Evolutionary conservation across 2,888 invertebrate genomes (phyloP).

Genomic region (Lithophane ornitopus): DNA sequence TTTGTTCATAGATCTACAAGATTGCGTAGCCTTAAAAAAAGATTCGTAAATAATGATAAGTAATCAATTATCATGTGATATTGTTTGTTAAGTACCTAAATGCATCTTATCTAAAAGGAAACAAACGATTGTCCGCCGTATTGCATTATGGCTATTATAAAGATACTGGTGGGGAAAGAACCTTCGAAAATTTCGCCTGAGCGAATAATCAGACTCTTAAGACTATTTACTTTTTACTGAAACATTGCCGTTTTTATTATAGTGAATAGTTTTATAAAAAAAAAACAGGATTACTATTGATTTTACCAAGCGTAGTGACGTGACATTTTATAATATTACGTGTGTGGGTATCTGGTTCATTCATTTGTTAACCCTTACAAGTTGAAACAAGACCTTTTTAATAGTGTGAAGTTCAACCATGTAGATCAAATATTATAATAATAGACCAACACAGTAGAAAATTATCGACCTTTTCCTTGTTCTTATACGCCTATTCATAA

Average conservation of each 20-base stretch:
- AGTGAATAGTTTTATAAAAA: background rate
- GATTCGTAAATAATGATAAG: background rate
- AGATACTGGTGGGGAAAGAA: background rate
- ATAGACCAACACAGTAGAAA: background rate
- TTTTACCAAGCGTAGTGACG: background rate
- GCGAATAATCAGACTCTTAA: background rate
- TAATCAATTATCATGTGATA: background rate
- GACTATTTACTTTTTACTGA: background rate
- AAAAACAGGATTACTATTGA: background rate
- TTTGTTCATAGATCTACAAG: background rate
- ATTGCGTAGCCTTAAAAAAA: background rate
- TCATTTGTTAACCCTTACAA: constrained; percentile 6
- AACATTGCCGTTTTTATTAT: background rate
- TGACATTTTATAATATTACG: constrained; percentile 8
- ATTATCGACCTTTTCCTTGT: background rate
- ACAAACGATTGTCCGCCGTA: background rate
- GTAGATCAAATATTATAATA: background rate
- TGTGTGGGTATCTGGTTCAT: background rate
- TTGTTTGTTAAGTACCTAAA: background rate
- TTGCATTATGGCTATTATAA: background rate
- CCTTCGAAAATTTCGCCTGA: background rate
- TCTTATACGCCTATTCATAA: background rate
- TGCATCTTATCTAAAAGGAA: background rate
- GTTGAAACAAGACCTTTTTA: background rate
- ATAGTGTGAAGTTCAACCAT: constrained; percentile 36